Evolutionary conservation across 1,140 invertebrate genomes (phyloP), one percentile per base, ranked within the genome.

Genomic region (Leptinotarsa undecemlineata): DNA sequence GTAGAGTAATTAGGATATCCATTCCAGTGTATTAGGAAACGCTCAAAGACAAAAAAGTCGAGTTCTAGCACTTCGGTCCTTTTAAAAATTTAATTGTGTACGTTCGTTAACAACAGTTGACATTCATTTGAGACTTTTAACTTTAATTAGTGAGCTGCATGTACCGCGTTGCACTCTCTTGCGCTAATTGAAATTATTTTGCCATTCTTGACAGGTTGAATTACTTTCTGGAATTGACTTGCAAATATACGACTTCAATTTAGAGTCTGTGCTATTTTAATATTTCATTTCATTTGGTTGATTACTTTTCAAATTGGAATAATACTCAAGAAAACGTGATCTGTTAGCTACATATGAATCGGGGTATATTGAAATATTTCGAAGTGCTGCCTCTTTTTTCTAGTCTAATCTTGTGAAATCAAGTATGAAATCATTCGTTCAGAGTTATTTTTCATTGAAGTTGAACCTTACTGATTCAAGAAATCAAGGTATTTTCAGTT

Each of bases 151-250:
- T 71, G 26, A 78, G 73, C 73, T 78, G 77, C 77, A 78, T 78
- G 77, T 75, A 78, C 74, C 76, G 70, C 72, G 57, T 74, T 79
- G 78, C 78, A 79, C 73, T 78, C 63, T 72, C 71, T 63, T 74
- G 76, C 76, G 74, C 78, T 79, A 79, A 79, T 79, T 79, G 78
- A 79, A 79, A 79, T 77, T 77, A 77, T 79, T 79, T 75, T 75
- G 66, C 76, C 73, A 77, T 73, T 77, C 71, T 72, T 77, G 78
- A 79, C 78, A 79, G 78, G 78, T 71, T 74, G 70, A 78, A 76
- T 76, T 76, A 74, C 71, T 78, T 74, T 73, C 74, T 66, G 48
- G 62, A 76, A 78, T 78, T 78, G 77, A 77, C 76, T 77, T 47
- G 76, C 72, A 72, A 77, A 77, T 76, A 72, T 76, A 76, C 68